Base-by-base conservation (phyloP, 2,888 invertebrate genomes). In the Ochropleura leucogaster region DNA sequence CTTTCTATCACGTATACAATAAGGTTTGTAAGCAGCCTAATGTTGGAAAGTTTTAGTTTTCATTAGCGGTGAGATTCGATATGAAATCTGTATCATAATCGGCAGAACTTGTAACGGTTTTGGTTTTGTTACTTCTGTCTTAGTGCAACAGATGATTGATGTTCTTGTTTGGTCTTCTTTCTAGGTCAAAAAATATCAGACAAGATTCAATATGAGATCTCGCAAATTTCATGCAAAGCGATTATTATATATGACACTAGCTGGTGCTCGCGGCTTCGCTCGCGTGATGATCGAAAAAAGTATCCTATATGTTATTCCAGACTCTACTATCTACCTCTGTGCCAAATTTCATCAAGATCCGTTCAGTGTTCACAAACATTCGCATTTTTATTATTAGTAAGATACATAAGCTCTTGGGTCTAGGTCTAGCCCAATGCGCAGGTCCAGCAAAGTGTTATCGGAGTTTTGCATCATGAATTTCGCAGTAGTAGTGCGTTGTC, bases 1-100 rank as follows among this genome's bases (percentile, higher is more conserved):
- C 81, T 82, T 79, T 84, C 82, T 82, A 87, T 85, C 88, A 88
- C 87, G 88, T 88, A 87, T 77, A 82, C 80, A 87, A 85, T 87
- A 79, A 81, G 68, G 66, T 83, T 81, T 79, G 85, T 82, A 74
- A 82, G 81, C 70, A 82, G 55, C 60, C 71, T 83, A 80, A 83
- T 82, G 65, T 80, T 86, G 78, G 87, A 87, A 87, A 87, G 87
- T 85, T 87, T 71, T 81, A 77, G 72, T 80, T 86, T 85, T 78
- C 80, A 85, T 83, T 79, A 77, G 51, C 46, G 57, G 65, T 66
- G 65, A 76, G 44, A 80, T 79, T 79, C 57, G 65, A 70, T 82
- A 83, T 72, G 63, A 72, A 76, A 82, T 72, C 72, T 72, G 60
- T 67, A 66, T 66, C 62, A 73, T 78, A 71, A 82, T 70, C 30